Evolutionary conservation across 1,140 invertebrate genomes (phyloP).

Genomic region (Carcinoscorpius rotundicauda): DNA sequence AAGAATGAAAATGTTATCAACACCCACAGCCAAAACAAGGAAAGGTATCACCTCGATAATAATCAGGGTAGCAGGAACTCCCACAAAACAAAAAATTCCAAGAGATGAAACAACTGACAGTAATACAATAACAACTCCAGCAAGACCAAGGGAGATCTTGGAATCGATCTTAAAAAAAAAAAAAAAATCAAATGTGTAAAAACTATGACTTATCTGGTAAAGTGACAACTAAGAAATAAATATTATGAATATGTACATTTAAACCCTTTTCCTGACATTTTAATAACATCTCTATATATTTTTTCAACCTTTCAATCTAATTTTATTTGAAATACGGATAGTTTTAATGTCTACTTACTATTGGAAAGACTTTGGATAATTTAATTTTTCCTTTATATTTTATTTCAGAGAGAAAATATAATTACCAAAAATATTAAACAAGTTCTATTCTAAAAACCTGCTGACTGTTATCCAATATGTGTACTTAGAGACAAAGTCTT

Average conservation of each 20-base stretch:
- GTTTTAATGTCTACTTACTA: no score
- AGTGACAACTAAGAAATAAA: neutral
- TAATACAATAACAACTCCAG: constrained; percentile 71
- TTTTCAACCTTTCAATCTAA: no score
- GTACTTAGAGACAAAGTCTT: no score
- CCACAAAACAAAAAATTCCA: constrained; percentile 68
- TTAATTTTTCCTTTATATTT: no score
- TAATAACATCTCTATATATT: no score
- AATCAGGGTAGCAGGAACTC: constrained; percentile 65
- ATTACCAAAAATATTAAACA: no score
- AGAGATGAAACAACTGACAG: constrained; percentile 67
- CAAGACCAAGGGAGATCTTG: constrained; percentile 48
- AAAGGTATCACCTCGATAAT: constrained; percentile 92
- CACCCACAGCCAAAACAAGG: constrained; percentile 78
- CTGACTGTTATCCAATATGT: no score
- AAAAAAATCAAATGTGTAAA: constrained; percentile 9
- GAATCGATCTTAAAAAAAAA: constrained; percentile 41
- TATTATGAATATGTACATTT: neutral
- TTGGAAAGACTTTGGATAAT: no score
- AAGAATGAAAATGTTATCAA: constrained; percentile 92
- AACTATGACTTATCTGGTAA: neutral
- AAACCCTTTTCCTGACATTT: no score
- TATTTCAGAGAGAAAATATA: no score
- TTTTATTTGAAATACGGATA: no score
- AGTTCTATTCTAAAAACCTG: no score